These are phyloP conservation scores for Calliphora vomitoria DNA, from an alignment of 2,888 invertebrate species.

Conservation along the genomic window DNA sequence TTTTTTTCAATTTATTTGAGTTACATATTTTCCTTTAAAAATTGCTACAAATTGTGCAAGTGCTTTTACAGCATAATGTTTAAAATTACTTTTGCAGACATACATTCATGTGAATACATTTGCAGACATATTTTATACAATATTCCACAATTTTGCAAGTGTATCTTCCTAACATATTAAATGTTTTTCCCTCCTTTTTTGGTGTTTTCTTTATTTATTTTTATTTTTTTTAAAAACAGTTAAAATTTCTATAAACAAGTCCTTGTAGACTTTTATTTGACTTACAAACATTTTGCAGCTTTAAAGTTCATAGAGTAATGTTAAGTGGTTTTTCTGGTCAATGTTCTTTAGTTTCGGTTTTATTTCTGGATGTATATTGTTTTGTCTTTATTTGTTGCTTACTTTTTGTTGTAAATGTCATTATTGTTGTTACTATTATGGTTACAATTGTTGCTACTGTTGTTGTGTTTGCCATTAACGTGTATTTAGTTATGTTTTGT, in stretches of 20 bases:
- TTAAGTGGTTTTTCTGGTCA: slow-evolving; percentile 69
- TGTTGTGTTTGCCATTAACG: slow-evolving; percentile 12
- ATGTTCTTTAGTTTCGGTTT: slow-evolving; percentile 48
- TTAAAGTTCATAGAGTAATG: slow-evolving; percentile 65
- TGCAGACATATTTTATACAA: too few relatives aligned
- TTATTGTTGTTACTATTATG: slow-evolving; percentile 9
- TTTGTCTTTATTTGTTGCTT: slow-evolving; percentile 22
- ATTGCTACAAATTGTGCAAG: too few relatives aligned
- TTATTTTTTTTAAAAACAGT: neutral
- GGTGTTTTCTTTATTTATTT: too few relatives aligned
- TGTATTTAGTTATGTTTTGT: slow-evolving; percentile 56
- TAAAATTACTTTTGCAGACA: too few relatives aligned
- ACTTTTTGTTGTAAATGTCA: neutral
- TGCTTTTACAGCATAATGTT: too few relatives aligned
- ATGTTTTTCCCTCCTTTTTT: too few relatives aligned
- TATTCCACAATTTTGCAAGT: too few relatives aligned
- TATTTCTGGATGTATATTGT: neutral
- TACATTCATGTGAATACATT: too few relatives aligned
- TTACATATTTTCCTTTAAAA: too few relatives aligned
- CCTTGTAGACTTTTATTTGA: slow-evolving; percentile 52
- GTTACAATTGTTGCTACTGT: slow-evolving; percentile 8
- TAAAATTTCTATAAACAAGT: slow-evolving; percentile 22
- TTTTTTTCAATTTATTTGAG: too few relatives aligned
- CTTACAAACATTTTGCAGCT: slow-evolving; percentile 49
- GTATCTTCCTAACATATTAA: too few relatives aligned